These are phyloP conservation scores for Caenorhabditis angaria DNA, from an alignment of 2,888 invertebrate species.

Conservation along the genomic window DNA sequence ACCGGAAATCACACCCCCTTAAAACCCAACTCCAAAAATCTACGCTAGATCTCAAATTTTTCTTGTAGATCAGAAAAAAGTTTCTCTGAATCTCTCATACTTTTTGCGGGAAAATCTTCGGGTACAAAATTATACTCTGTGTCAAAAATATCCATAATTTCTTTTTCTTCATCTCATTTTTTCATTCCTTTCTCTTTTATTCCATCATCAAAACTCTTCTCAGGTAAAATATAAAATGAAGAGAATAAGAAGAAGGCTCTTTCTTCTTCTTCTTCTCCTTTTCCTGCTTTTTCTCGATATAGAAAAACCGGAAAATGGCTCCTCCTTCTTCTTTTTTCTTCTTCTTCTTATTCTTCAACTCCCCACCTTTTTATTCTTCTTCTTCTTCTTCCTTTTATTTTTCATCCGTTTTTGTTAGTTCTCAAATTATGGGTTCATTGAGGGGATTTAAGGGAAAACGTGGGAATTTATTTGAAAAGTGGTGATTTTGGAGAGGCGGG, in stretches of 20 bases:
- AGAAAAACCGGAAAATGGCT: constrained; percentile 6
- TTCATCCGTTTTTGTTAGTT: background rate
- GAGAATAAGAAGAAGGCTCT: constrained; percentile 9
- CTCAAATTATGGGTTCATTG: background rate
- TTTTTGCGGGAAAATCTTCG: too few relatives aligned
- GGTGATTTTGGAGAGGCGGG: too few relatives aligned
- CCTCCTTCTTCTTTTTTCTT: constrained; percentile 8
- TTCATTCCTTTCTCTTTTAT: background rate
- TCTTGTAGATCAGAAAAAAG: too few relatives aligned
- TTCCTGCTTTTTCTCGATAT: constrained; percentile 1
- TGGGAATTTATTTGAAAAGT: constrained; percentile 3
- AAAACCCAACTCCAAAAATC: too few relatives aligned
- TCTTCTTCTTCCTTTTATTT: background rate
- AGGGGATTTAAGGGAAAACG: background rate
- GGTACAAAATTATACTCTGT: too few relatives aligned
- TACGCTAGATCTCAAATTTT: too few relatives aligned
- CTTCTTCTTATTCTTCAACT: constrained; percentile 8
- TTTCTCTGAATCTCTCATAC: too few relatives aligned
- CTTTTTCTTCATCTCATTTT: background rate
- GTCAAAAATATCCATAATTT: background rate
- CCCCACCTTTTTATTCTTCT: constrained; percentile 8
- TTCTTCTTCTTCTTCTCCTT: constrained; percentile 10
- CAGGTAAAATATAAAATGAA: background rate
- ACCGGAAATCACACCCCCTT: too few relatives aligned
- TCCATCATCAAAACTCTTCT: background rate